Conservation (phyloP, 2,888 invertebrate genomes). For the Lacanobia oleracea region DNA sequence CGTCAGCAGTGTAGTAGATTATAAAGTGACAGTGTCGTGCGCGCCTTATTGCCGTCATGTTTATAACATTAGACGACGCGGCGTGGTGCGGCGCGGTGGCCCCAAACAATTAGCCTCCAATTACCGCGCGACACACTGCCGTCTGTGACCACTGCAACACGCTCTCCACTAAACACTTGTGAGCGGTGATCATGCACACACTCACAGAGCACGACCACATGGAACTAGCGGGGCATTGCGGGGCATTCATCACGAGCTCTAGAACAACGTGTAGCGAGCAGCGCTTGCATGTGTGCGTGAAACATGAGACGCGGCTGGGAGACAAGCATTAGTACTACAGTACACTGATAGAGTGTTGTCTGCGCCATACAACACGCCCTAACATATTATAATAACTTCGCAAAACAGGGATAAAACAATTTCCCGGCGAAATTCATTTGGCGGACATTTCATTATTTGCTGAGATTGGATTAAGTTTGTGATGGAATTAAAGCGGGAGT, state of each 20-base stretch:
- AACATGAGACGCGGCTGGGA: not conserved
- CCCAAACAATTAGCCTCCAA: slow-evolving; percentile 33
- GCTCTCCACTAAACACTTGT: not conserved
- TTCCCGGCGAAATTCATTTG: slow-evolving; percentile 58
- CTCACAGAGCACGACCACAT: too few relatives aligned
- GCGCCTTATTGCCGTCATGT: not conserved
- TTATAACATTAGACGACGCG: not conserved
- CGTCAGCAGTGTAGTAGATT: not conserved
- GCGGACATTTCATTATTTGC: slow-evolving; percentile 66
- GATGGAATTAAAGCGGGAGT: slow-evolving; percentile 63
- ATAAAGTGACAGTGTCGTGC: not conserved
- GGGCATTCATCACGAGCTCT: not conserved
- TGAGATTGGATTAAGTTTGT: slow-evolving; percentile 67
- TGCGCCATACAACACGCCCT: slow-evolving; percentile 11
- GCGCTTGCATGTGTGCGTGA: not conserved
- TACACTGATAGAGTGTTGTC: not conserved
- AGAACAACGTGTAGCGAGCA: not conserved
- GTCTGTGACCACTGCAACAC: not conserved
- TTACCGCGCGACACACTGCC: not conserved
- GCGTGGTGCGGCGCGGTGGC: not conserved
- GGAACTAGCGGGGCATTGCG: not conserved
- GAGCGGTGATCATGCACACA: not conserved
- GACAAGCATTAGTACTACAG: not conserved
- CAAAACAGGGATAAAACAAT: slow-evolving; percentile 63
- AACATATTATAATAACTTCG: slow-evolving; percentile 62